These are phyloP conservation scores for Lymantria dispar DNA, from an alignment of 2,888 invertebrate species.

Conservation along the genomic window DNA sequence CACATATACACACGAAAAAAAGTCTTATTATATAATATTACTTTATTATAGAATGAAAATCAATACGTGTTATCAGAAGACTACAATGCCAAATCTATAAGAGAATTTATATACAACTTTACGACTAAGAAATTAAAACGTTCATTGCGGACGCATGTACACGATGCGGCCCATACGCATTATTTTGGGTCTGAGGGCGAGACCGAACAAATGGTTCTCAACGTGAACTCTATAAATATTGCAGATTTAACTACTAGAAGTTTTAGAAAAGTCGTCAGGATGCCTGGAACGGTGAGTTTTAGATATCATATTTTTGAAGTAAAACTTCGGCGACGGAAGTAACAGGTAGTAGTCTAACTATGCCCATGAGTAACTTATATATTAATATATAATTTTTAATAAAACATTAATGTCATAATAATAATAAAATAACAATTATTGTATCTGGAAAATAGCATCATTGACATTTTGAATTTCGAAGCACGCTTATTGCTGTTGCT, in stretches of 20 bases:
- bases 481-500: too few relatives aligned
- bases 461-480: too few relatives aligned
- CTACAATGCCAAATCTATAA: slow-evolving; percentile 71
- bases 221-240: slow-evolving; percentile 71
- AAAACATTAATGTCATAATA: too few relatives aligned
- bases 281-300: slow-evolving; percentile 80
- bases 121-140: slow-evolving; percentile 62
- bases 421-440: too few relatives aligned
- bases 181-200: slow-evolving; percentile 56
- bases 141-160: slow-evolving; percentile 60
- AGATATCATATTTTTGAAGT: too few relatives aligned
- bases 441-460: too few relatives aligned
- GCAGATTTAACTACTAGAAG: slow-evolving; percentile 85
- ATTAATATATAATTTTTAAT: too few relatives aligned
- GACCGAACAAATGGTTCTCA: slow-evolving; percentile 32
- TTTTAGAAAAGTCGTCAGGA: slow-evolving; percentile 84
- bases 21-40: too few relatives aligned
- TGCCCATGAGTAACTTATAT: too few relatives aligned
- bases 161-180: slow-evolving; percentile 65
- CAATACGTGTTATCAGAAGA: slow-evolving; percentile 84
- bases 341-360: too few relatives aligned
- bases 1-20: too few relatives aligned
- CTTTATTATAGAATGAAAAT: slow-evolving; percentile 82
- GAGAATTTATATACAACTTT: slow-evolving; percentile 81
- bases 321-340: too few relatives aligned